A percentile compares a stretch with the other conserved stretches of the same genome.
Evolutionary conservation across 2,113 vertebrate genomes (phyloP).

Genomic region (Semnornis frantzii): DNA sequence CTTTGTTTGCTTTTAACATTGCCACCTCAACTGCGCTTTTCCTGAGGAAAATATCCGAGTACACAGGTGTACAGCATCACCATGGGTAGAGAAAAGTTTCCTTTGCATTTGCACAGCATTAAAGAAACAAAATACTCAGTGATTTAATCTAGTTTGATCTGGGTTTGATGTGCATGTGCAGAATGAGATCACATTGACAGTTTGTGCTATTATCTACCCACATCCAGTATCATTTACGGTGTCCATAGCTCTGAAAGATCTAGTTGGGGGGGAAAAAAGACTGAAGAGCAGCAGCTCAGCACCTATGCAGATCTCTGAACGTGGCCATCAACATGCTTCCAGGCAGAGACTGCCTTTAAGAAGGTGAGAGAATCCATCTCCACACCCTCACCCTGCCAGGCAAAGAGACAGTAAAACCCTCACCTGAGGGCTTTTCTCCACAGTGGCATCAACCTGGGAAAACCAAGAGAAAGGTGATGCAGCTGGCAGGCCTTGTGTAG

Average conservation of each 20-base stretch:
- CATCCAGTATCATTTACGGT: background rate
- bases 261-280: background rate
- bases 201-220: background rate
- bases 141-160: background rate
- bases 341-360: too few species aligned
- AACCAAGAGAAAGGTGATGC: too few species aligned
- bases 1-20: slow-evolving; percentile 15
- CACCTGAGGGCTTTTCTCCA: too few species aligned
- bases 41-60: background rate
- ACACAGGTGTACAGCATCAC: background rate
- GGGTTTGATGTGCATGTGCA: background rate
- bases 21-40: background rate
- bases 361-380: too few species aligned
- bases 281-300: background rate
- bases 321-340: too few species aligned
- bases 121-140: background rate
- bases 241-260: background rate
- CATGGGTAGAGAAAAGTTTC: background rate
- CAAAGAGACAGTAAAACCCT: too few species aligned
- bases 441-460: too few species aligned
- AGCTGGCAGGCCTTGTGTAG: too few species aligned
- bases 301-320: too few species aligned
- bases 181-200: background rate
- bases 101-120: background rate
- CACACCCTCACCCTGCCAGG: too few species aligned